These are phyloP conservation scores for Melolontha melolontha DNA, from an alignment of 2,888 invertebrate species.

Conservation along the genomic window DNA sequence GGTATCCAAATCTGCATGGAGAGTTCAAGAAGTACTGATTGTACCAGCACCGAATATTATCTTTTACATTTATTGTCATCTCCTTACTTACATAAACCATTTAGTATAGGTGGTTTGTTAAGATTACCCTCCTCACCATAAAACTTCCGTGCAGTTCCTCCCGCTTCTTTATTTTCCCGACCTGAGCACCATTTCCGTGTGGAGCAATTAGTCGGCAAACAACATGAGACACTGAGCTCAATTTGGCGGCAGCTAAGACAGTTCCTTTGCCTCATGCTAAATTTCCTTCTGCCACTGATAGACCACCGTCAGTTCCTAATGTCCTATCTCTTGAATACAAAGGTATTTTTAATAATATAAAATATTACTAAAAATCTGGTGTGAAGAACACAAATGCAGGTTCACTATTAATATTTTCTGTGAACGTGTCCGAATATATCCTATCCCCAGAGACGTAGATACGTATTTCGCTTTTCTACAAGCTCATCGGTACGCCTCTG, in stretches of 20 bases:
- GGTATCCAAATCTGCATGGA: conserved; percentile 94
- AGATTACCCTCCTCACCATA: conserved; percentile 82
- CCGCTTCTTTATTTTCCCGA: conserved; percentile 80
- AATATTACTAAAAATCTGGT: no score
- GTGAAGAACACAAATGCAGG: no score
- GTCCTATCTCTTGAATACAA: no score
- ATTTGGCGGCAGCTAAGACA: conserved; percentile 76
- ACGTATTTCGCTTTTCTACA: no score
- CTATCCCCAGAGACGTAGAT: no score
- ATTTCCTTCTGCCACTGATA: conserved; percentile 73
- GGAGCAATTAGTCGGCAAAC: conserved; percentile 87
- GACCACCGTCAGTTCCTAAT: conserved; percentile 68
- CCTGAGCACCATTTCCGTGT: conserved; percentile 85
- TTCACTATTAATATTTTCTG: no score
- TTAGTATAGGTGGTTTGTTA: conserved; percentile 78
- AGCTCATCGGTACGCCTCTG: no score
- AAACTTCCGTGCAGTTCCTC: conserved; percentile 77
- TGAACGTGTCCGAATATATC: no score
- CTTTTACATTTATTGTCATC: conserved; percentile 78
- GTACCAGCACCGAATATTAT: conserved; percentile 68
- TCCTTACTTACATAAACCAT: conserved; percentile 81
- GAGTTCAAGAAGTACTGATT: conserved; percentile 61
- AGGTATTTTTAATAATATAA: no score
- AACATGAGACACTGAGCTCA: conserved; percentile 84
- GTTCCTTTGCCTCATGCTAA: conserved; percentile 73